Evolutionary conservation across 2,888 invertebrate genomes (phyloP).

Genomic region (Phrixothrix hirtus): DNA sequence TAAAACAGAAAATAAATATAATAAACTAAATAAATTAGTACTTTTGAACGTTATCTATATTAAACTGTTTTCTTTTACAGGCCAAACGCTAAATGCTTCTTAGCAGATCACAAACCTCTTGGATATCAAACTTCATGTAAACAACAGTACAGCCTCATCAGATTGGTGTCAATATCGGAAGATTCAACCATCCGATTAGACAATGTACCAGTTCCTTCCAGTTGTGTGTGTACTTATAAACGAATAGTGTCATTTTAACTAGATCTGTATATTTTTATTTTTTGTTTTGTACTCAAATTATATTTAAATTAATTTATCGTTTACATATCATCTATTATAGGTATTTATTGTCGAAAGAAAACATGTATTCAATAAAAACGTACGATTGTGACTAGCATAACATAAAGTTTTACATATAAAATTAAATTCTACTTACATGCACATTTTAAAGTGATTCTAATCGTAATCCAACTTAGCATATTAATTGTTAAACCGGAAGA

Average conservation of each 20-base stretch:
- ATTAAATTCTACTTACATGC: no score
- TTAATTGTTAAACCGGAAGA: background rate
- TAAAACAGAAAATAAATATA: no score
- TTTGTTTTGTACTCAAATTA: background rate
- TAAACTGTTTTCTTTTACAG: constrained; percentile 17
- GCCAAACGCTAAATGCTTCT: constrained; percentile 17
- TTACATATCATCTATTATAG: background rate
- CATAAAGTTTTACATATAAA: no score
- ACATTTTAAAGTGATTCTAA: no score
- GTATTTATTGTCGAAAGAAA: no score
- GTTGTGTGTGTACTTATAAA: constrained; percentile 35
- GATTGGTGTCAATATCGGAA: constrained; percentile 32
- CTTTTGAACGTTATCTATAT: no score
- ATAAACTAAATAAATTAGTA: no score
- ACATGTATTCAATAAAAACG: no score
- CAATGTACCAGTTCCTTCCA: constrained; percentile 32
- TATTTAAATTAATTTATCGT: background rate
- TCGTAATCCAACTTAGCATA: background rate
- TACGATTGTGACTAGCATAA: no score
- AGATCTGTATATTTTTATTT: background rate
- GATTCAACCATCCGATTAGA: constrained; percentile 32
- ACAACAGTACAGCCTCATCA: constrained; percentile 32
- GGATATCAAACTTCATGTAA: constrained; percentile 34
- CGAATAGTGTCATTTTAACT: constrained; percentile 1
- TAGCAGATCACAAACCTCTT: constrained; percentile 26